Evolutionary conservation across 2,797 vertebrate species (phyloP).

Genomic region (Tachyglossus aculeatus): DNA sequence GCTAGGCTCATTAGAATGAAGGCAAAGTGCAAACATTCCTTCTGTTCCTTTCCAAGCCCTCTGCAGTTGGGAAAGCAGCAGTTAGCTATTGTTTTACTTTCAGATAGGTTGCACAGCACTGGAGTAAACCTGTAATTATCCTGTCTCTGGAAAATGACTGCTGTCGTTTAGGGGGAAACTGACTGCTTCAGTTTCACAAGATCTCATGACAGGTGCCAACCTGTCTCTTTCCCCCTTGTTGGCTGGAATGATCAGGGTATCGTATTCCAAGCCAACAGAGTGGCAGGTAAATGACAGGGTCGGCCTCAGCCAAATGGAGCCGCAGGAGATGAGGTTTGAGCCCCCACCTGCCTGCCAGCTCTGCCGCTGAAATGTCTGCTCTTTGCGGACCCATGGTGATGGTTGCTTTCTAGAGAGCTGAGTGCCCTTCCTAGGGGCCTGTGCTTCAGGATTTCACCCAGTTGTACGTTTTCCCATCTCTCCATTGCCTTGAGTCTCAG

Average conservation of each 20-base stretch:
- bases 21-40: conserved; percentile 45
- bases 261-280: conserved; percentile 65
- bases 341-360: conserved; percentile 58
- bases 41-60: background rate
- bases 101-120: conserved; percentile 26
- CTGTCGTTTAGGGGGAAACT: conserved; percentile 51
- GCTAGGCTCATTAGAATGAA: conserved; percentile 52
- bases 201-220: conserved; percentile 30
- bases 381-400: no score
- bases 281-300: conserved; percentile 66
- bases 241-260: conserved; percentile 19
- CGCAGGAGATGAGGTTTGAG: conserved; percentile 53
- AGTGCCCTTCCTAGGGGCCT: no score
- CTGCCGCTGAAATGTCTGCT: no score
- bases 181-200: conserved; percentile 40
- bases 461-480: no score
- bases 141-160: conserved; percentile 40
- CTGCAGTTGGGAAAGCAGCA: background rate
- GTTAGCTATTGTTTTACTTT: conserved; percentile 37
- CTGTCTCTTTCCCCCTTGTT: conserved; percentile 56
- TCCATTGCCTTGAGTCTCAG: no score
- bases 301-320: conserved; percentile 63
- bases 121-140: conserved; percentile 53
- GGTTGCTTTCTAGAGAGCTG: no score
- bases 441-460: no score